Evolutionary conservation across 1,140 invertebrate species (phyloP).

Genomic region (Leptinotarsa lineolata): DNA sequence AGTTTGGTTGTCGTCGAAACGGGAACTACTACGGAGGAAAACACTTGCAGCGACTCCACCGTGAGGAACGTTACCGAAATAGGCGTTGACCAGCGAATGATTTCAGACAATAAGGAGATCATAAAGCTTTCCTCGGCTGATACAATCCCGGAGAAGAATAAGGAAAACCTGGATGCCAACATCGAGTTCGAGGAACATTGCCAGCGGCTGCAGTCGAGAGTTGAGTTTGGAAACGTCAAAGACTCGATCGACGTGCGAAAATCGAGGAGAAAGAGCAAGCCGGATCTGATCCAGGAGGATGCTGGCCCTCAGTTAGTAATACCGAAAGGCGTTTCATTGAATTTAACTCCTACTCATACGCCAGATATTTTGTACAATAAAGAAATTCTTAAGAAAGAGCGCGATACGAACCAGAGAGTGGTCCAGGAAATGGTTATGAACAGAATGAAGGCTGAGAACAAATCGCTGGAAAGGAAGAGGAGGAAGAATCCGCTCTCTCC

Average conservation of each 20-base stretch:
- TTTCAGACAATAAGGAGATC: constrained; percentile 17
- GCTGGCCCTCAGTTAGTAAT: constrained; percentile 43
- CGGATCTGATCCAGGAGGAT: constrained; percentile 57
- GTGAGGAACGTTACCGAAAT: constrained; percentile 54
- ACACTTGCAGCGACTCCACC: constrained; percentile 55
- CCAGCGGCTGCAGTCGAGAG: constrained; percentile 68
- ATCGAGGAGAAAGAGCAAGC: constrained; percentile 63
- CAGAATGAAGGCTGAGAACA: constrained; percentile 71
- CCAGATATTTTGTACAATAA: constrained; percentile 48
- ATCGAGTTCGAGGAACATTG: constrained; percentile 69
- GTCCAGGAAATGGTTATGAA: constrained; percentile 78
- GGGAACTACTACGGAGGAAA: constrained; percentile 65
- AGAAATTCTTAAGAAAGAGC: constrained; percentile 52
- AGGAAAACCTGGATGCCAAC: constrained; percentile 33
- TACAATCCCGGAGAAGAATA: constrained; percentile 24
- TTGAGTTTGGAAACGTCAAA: constrained; percentile 72
- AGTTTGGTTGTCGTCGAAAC: constrained; percentile 62
- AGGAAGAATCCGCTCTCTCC: constrained; percentile 43
- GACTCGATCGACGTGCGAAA: constrained; percentile 73
- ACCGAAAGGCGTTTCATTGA: constrained; percentile 37
- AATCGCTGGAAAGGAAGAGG: constrained; percentile 54
- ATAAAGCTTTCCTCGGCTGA: constrained; percentile 30
- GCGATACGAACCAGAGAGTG: constrained; percentile 52
- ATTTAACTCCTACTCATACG: constrained; percentile 35
- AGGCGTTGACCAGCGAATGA: constrained; percentile 25